Conservation (phyloP, 2,113 vertebrate genomes). For the Oxyura jamaicensis region DNA sequence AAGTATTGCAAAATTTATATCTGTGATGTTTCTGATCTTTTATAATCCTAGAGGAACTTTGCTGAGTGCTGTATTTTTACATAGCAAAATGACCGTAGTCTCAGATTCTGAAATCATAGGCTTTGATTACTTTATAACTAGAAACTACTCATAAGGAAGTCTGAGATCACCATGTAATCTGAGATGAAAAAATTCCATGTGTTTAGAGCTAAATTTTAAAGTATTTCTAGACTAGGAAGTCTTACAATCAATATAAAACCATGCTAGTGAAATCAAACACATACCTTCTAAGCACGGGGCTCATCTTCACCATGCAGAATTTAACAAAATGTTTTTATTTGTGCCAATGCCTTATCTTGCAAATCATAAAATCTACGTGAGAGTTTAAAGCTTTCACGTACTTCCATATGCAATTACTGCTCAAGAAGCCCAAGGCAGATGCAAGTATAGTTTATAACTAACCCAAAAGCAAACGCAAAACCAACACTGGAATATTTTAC, state of each 20-base stretch:
- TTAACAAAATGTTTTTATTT: neutral
- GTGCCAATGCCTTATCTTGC: neutral
- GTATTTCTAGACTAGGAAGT: neutral
- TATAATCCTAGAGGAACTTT: neutral
- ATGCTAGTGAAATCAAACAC: neutral
- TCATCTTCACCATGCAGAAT: neutral
- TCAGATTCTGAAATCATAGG: neutral
- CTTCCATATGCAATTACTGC: neutral
- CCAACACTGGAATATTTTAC: neutral
- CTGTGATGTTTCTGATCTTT: neutral
- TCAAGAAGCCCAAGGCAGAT: neutral
- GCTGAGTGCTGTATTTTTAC: neutral
- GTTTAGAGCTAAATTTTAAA: neutral
- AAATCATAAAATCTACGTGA: neutral
- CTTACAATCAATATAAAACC: neutral
- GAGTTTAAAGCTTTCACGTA: accelerated
- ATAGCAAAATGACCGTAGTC: accelerated
- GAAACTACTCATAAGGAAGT: neutral
- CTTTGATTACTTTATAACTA: neutral
- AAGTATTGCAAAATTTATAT: neutral
- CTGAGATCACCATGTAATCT: neutral
- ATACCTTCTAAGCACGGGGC: neutral
- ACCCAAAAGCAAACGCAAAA: neutral
- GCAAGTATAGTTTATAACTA: neutral
- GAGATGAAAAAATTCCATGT: neutral